Base-by-base conservation (phyloP, 2,888 invertebrate species). In the Drosophila stalkeri region DNA sequence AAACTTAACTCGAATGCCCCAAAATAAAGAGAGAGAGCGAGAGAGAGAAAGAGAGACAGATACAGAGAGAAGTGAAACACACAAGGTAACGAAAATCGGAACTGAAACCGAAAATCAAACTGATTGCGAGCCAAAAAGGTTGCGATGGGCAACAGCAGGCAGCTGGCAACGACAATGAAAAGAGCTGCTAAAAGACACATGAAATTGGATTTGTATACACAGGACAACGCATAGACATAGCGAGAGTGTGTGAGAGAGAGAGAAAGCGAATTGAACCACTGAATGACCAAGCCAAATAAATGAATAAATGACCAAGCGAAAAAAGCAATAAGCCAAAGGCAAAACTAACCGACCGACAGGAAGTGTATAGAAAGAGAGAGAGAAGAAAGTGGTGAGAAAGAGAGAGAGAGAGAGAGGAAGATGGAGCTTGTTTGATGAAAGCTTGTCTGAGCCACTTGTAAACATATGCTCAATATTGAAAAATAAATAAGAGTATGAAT, bases 141-240 rank as follows among this genome's bases (percentile, higher is more conserved):
- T 78, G 71, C 76, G 71, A 63, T 16, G 75, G 68, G 66, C 72
- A 64, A 77, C 60, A 18, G 33, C 12, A 67, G 66, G 66, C 49
- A 49, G n/a, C 49, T 49, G 46, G 41, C 54, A 59, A 54, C 56
- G 65, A 63, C 69, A 65, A 52, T 18, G 41, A 59, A n/a, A 66
- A 64, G 60, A 69, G 44, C 51, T 52, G 59, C 39, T 51, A 64
- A 55, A 71, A 71, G 64, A 67, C 61, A 67, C 55, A 70, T 76
- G 56, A 82, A 84, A 87, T 84, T 79, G 70, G 75, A 87, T 85
- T 85, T 77, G 72, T n/a, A 41, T 69, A 68, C 69, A 65, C 55
- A 81, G 68, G 71, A 68, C 75, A 86, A 69, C 69, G 59, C 46
- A 63, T 3, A 6, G 33, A 47, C 43, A 51, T 61, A n/a, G 33